phyloP scores from a whole-genome alignment of 2,797 vertebrate species.

The Hydrocynus forskahlii region DNA sequence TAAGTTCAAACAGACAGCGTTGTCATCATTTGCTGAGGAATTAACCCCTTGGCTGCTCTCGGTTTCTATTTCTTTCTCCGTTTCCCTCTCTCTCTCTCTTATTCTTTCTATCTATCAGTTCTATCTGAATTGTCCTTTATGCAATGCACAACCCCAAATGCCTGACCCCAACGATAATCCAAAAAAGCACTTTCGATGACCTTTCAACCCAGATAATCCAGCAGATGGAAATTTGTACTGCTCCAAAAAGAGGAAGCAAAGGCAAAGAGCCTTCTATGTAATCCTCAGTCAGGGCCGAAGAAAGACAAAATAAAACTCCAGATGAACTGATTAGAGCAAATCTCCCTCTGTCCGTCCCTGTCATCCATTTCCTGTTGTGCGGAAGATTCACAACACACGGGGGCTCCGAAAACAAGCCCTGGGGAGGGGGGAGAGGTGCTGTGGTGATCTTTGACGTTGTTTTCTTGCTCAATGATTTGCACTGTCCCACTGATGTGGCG shows the following conservation, averaged over 20 bases:
- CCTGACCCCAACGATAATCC: slow-evolving; percentile 34
- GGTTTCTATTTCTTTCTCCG: not conserved
- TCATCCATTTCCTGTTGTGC: slow-evolving; percentile 13
- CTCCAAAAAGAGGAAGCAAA: slow-evolving; percentile 22
- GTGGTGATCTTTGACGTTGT: slow-evolving; percentile 30
- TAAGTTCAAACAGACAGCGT: slow-evolving; percentile 36
- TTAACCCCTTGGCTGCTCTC: slow-evolving; percentile 25
- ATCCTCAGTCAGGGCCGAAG: slow-evolving; percentile 26
- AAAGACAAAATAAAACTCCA: slow-evolving; percentile 27
- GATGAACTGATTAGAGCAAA: slow-evolving; percentile 42
- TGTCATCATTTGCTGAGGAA: slow-evolving; percentile 30
- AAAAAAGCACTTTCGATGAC: slow-evolving; percentile 37
- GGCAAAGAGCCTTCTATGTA: slow-evolving; percentile 24
- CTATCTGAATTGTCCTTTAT: slow-evolving; percentile 5
- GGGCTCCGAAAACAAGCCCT: slow-evolving; percentile 2
- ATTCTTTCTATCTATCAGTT: slow-evolving; percentile 1
- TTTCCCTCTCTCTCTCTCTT: not conserved
- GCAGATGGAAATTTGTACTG: slow-evolving; percentile 21
- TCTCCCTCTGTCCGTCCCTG: not conserved
- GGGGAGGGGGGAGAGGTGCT: not conserved
- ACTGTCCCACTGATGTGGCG: slow-evolving; percentile 33
- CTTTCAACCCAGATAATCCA: slow-evolving; percentile 49
- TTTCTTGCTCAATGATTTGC: slow-evolving; percentile 35
- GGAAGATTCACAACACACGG: slow-evolving; percentile 2
- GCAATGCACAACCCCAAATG: slow-evolving; percentile 29